Percentiles rank a stretch among this genome's conserved stretches.
Conservation (phyloP, 2,888 invertebrate species). For the Rotaria socialis region DNA sequence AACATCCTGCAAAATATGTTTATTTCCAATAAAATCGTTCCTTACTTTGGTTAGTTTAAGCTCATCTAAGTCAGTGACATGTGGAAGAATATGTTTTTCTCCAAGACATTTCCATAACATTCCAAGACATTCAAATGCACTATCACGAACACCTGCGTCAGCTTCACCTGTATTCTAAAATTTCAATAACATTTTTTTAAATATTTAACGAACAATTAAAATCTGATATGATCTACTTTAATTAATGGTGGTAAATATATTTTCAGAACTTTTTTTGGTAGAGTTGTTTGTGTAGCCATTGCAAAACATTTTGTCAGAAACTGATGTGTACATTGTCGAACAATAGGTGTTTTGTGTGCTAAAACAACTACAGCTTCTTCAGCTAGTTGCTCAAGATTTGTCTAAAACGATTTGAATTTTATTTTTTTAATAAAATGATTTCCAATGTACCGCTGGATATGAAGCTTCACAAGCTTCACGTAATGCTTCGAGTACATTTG, state of each 20-base stretch:
- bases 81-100: slow-evolving; percentile 84
- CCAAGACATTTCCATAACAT: slow-evolving; percentile 87
- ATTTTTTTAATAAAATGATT: too few relatives aligned
- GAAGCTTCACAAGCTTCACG: slow-evolving; percentile 85
- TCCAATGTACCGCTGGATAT: slow-evolving; percentile 63
- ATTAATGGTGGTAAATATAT: slow-evolving; percentile 72
- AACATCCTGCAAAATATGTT: neutral
- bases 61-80: slow-evolving; percentile 79
- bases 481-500: slow-evolving; percentile 77
- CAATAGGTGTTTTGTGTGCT: slow-evolving; percentile 63
- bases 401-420: slow-evolving; percentile 56
- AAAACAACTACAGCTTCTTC: slow-evolving; percentile 81
- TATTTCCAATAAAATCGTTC: neutral
- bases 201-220: neutral
- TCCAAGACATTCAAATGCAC: slow-evolving; percentile 84
- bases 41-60: slow-evolving; percentile 78
- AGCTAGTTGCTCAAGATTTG: slow-evolving; percentile 63
- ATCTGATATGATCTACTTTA: slow-evolving; percentile 62
- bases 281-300: slow-evolving; percentile 70
- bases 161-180: slow-evolving; percentile 60
- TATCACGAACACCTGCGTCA: slow-evolving; percentile 85
- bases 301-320: slow-evolving; percentile 79
- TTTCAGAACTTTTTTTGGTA: slow-evolving; percentile 85
- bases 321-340: slow-evolving; percentile 64
- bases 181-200: slow-evolving; percentile 32